Conservation (phyloP, 2,113 vertebrate genomes). For the Illadopsis cleaveri region DNA sequence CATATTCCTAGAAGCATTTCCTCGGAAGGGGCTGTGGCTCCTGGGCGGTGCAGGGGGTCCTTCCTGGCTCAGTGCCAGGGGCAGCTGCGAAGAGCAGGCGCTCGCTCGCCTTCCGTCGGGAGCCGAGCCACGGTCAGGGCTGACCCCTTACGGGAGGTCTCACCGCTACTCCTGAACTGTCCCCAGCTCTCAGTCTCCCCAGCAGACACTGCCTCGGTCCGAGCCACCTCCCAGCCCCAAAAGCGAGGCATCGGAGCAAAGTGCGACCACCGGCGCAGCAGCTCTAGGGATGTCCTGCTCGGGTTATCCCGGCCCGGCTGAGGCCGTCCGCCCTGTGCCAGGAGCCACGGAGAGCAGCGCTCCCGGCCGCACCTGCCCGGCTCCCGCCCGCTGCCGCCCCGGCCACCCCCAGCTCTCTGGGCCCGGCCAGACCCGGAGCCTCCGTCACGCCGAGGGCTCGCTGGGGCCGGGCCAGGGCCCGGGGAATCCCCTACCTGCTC, state of each 20-base stretch:
- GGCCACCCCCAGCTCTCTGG: background rate
- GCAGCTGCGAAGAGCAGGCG: too few species aligned
- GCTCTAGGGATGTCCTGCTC: accelerated
- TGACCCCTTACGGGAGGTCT: background rate
- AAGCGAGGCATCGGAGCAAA: background rate
- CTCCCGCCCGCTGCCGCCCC: background rate
- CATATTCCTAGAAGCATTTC: accelerated
- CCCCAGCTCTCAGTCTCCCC: background rate
- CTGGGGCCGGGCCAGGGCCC: background rate
- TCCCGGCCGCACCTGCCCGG: too few species aligned
- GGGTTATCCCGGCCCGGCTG: background rate
- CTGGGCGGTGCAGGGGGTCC: background rate
- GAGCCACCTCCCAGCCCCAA: background rate
- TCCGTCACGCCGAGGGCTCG: too few species aligned
- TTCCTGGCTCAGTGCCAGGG: accelerated
- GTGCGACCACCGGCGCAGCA: accelerated
- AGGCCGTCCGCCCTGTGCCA: accelerated
- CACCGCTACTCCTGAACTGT: background rate
- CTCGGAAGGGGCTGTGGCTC: background rate
- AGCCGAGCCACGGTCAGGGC: background rate
- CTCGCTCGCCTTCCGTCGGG: too few species aligned
- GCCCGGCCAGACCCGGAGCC: background rate
- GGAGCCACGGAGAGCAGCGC: too few species aligned
- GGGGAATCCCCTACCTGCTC: background rate
- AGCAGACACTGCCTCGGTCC: background rate